phyloP scores from a whole-genome alignment of 2,113 vertebrate genomes.

The Merops nubicus region DNA sequence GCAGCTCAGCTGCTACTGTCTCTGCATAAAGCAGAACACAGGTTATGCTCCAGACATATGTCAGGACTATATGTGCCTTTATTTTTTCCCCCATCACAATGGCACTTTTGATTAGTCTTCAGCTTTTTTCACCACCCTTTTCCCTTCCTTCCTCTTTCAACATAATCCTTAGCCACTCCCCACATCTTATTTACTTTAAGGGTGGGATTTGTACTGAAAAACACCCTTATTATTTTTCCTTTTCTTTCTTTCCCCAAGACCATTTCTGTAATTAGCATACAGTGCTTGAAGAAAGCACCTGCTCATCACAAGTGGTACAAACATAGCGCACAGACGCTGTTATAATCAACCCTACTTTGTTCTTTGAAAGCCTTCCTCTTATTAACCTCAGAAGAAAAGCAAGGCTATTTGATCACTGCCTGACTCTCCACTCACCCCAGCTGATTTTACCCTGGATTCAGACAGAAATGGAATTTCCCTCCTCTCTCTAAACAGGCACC shows the following conservation, averaged over 20 bases:
- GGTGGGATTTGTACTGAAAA: not conserved
- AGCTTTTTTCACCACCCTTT: not conserved
- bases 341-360: not conserved
- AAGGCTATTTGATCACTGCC: not conserved
- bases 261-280: not conserved
- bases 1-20: not conserved
- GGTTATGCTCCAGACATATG: not conserved
- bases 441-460: not conserved
- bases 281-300: not conserved
- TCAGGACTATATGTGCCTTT: not conserved
- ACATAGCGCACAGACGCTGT: accelerated
- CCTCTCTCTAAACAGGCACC: not conserved
- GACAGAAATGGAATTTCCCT: not conserved
- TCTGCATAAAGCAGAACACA: not conserved
- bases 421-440: not conserved
- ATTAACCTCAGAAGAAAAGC: not conserved
- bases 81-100: not conserved
- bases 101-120: not conserved
- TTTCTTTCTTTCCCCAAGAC: not conserved
- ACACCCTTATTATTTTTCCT: not conserved
- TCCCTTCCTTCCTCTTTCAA: not conserved
- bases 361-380: not conserved
- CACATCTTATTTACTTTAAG: not conserved
- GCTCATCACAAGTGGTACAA: not conserved
- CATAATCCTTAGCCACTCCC: not conserved